Evolutionary conservation across 2,888 invertebrate species (phyloP), one percentile per base, ranked within the genome.

Genomic region (Sympetrum striolatum): DNA sequence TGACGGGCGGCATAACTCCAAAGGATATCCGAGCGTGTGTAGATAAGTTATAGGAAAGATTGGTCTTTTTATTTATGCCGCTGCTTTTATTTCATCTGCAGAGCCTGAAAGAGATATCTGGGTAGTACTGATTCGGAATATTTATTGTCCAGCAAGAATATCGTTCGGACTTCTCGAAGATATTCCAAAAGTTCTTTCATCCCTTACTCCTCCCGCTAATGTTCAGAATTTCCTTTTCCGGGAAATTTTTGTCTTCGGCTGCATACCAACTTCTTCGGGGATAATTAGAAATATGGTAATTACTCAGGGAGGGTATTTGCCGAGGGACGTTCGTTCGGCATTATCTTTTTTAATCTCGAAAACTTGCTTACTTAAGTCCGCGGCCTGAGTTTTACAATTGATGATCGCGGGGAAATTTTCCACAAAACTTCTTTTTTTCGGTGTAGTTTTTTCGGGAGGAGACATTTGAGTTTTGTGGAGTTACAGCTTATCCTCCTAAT

Each of bases 1-100:
- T 82, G 82, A 82, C 82, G 58, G 48, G 3, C 31, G 82, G 82
- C 35, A 82, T 82, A 58, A 82, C 53, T 82, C 31, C 31, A 48
- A 39, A 18, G 39, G 44, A 48, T 18, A 2, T 22, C 58, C 15
- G 31, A 15, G 25, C 8, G 81, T 44, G 58, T 82, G 82, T 82
- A 82, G 58, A 58, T 82, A 82, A 82, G 82, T 58, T 58, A 82
- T 82, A 53, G 58, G 58, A 58, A 82, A 82, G 82, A 82, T 82
- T 22, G 82, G 82, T 25, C 58, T 35, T 82, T 58, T 58, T 82
- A 82, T 82, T 82, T 58, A 58, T 82, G 22, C 82, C 18, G 5
- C 3, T 31, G 82, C 8, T 31, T 53, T 53, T 48, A 53, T 73
- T 58, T 82, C 22, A 22, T 35, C 35, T 31, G 18, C 25, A 15